Base-by-base conservation (phyloP, 2,888 invertebrate species). In the Elegia similella region DNA sequence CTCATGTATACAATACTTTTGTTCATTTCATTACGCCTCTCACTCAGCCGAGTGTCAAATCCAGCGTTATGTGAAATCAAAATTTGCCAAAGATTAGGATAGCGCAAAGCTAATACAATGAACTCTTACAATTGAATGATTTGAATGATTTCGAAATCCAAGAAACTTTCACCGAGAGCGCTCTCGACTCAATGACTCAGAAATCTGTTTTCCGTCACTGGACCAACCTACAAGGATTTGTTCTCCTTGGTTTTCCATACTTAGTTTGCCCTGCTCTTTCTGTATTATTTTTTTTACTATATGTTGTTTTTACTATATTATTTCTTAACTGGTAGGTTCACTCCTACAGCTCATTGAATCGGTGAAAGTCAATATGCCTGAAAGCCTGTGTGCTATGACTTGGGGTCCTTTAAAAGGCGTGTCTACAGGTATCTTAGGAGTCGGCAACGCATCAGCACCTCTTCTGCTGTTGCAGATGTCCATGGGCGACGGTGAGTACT, bases 101-200 rank as follows among this genome's bases (percentile, higher is more conserved):
- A 73, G 77, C 68, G 68, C 57, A 65, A 61, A 69, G 69, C 68
- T 79, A 78, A 78, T 76, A 73, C 78, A 78, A 78, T 76, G n/a
- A 75, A 76, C 76, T 75, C 73, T 74, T 72, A 81, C 85, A 81
- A 75, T 78, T 75, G 73, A 77, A 72, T 70, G 73, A 76, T 66
- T 50, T 75, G 80, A 74, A 60, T 73, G 80, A 82, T 83, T 80
- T 72, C 67, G 73, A n/a, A n/a, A n/a, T n/a, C 75, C 78, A 72
- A 72, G 76, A 78, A 80, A 84, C 72, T 84, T 82, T 75, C 71
- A 70, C 72, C 73, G 75, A 71, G 76, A 80, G 78, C 72, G 75
- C 76, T 82, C 68, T 76, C 80, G 83, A 85, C 61, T 78, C 86
- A 84, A 76, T 87, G 88, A 76, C 61, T 84, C 72, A 83, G 86